phyloP scores from a whole-genome alignment of 2,888 invertebrate genomes.

The Eupeodes luniger region DNA sequence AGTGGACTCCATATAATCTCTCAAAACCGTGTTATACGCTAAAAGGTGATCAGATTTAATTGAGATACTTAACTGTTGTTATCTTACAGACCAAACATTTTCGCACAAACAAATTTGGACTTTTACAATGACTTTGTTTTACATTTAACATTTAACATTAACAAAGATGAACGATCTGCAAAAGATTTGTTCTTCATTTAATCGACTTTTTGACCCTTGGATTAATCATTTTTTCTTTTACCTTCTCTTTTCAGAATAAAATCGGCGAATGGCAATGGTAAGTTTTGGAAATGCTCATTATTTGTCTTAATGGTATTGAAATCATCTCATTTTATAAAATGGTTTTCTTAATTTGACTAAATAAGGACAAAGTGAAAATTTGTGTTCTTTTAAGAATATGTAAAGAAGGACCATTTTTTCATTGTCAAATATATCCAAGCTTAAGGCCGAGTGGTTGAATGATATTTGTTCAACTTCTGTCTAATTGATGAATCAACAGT shows the following conservation, averaged over 20 bases:
- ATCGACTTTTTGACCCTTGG: slow-evolving; percentile 57
- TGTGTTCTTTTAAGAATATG: no score
- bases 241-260: slow-evolving; percentile 83
- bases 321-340: not conserved
- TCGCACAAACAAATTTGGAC: slow-evolving; percentile 35
- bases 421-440: no score
- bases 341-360: not conserved
- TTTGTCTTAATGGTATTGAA: not conserved
- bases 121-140: slow-evolving; percentile 28
- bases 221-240: slow-evolving; percentile 57
- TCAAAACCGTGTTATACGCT: slow-evolving; percentile 45
- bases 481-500: no score
- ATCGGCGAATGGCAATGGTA: slow-evolving; percentile 84
- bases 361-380: not conserved
- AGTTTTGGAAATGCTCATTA: slow-evolving; percentile 77
- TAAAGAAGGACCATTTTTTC: no score
- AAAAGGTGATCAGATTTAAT: slow-evolving; percentile 71
- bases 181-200: slow-evolving; percentile 47
- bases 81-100: not conserved
- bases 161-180: slow-evolving; percentile 18
- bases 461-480: no score
- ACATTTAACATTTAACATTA: not conserved
- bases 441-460: no score
- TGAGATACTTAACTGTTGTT: slow-evolving; percentile 63
- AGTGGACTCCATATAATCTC: slow-evolving; percentile 1